phyloP scores from a whole-genome alignment of 2,113 vertebrate species.

The Chloroceryle aenea region DNA sequence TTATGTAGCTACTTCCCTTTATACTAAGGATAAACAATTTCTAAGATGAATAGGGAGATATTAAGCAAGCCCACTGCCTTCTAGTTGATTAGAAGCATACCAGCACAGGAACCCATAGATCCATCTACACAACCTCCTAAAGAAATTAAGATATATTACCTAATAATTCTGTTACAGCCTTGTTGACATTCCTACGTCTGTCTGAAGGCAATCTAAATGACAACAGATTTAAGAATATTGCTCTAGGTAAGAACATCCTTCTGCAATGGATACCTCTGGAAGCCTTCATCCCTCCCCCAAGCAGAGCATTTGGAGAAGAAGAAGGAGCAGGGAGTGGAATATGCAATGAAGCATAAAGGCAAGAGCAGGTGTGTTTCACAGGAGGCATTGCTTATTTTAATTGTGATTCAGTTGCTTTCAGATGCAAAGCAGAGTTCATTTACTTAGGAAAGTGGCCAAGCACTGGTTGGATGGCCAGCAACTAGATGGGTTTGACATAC shows the following conservation, averaged over 20 bases:
- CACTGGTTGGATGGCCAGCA: neutral
- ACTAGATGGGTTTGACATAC: neutral
- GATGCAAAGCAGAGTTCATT: neutral
- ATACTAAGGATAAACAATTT: neutral
- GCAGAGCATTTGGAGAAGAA: neutral
- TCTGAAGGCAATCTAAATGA: neutral
- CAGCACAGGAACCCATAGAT: neutral
- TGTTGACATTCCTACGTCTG: neutral
- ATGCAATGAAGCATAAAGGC: neutral
- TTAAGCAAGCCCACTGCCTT: neutral
- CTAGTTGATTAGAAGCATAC: neutral
- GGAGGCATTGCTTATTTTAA: neutral
- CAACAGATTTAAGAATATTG: fast-evolving
- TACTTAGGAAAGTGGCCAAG: neutral
- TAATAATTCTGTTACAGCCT: neutral
- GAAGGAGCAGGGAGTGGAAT: neutral
- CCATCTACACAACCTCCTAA: neutral
- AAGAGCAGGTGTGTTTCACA: neutral
- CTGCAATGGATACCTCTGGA: neutral
- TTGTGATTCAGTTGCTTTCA: neutral
- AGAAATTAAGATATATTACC: neutral
- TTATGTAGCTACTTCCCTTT: neutral
- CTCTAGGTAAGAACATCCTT: neutral
- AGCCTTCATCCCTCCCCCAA: neutral
- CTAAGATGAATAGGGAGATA: neutral